These are phyloP conservation scores for Gambusia yucatana DNA, from an alignment of 2,797 vertebrate genomes.

Conservation along the genomic window DNA sequence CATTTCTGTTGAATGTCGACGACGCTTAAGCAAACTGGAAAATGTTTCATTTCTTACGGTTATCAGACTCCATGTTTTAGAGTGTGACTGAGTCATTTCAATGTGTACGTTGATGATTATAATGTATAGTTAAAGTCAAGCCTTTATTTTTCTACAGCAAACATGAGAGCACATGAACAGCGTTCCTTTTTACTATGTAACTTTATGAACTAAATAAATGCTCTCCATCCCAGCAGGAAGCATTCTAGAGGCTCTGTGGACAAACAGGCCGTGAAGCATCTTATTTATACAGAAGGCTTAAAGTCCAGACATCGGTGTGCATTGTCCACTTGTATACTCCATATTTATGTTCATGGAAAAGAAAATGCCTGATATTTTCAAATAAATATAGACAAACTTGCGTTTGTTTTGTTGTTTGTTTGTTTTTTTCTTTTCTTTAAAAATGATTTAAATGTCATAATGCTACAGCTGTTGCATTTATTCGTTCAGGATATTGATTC, in stretches of 20 bases:
- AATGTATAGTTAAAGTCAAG: constrained; percentile 50
- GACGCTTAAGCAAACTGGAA: background rate
- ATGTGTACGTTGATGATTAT: constrained; percentile 49
- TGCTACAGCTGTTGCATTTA: background rate
- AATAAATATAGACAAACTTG: constrained; percentile 62
- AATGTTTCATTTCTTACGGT: background rate
- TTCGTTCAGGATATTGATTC: background rate
- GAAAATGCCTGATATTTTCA: constrained; percentile 72
- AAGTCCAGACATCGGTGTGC: constrained; percentile 47
- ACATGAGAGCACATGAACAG: constrained; percentile 39
- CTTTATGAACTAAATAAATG: constrained; percentile 8
- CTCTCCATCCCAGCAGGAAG: constrained; percentile 27
- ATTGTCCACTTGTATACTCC: constrained; percentile 49
- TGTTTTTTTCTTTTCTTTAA: background rate
- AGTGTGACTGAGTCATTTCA: constrained; percentile 14
- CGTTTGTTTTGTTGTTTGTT: background rate
- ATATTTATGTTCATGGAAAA: constrained; percentile 68
- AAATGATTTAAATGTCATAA: background rate
- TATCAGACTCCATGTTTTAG: constrained; percentile 3
- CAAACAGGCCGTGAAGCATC: constrained; percentile 1
- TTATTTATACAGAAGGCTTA: constrained; percentile 38
- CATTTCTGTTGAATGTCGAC: background rate
- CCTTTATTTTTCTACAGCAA: constrained; percentile 72
- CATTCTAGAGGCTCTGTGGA: background rate
- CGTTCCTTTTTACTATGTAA: constrained; percentile 6